Percentiles rank a stretch among this genome's conserved stretches.
These are phyloP conservation scores for Plagodis dolabraria DNA, from an alignment of 2,888 invertebrate genomes.

Conservation along the genomic window DNA sequence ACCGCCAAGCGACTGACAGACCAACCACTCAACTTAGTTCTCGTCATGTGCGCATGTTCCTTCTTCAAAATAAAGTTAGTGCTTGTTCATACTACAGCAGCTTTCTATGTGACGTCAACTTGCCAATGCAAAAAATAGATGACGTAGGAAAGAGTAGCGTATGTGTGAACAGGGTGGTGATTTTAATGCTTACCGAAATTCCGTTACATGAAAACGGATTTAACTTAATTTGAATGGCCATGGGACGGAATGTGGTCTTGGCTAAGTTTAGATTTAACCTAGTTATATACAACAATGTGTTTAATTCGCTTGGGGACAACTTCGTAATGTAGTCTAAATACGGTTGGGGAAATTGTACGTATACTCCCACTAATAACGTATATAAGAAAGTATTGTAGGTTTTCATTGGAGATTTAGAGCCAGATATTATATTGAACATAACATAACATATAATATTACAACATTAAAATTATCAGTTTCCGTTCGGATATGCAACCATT, in stretches of 20 bases:
- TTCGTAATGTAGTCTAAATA: neutral
- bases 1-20: conserved; percentile 63
- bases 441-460: too few species aligned
- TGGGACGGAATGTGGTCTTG: conserved; percentile 16
- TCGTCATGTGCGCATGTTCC: conserved; percentile 50
- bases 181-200: conserved; percentile 18
- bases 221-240: conserved; percentile 21
- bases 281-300: conserved; percentile 6
- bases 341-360: too few species aligned
- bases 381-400: too few species aligned
- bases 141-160: neutral
- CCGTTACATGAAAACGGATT: conserved; percentile 17
- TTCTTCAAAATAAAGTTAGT: conserved; percentile 10
- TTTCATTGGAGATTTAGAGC: too few species aligned
- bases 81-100: conserved; percentile 8
- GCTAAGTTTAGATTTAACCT: conserved; percentile 16
- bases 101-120: conserved; percentile 5
- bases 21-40: conserved; percentile 37
- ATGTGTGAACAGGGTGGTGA: conserved; percentile 6
- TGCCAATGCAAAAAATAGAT: neutral
- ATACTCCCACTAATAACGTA: too few species aligned
- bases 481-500: too few species aligned
- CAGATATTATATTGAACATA: too few species aligned
- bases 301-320: conserved; percentile 9
- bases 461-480: too few species aligned